Percentiles rank a stretch among this genome's conserved stretches.
These are phyloP conservation scores for Ferrisia virgata DNA, from an alignment of 2,888 invertebrate species.

Conservation along the genomic window DNA sequence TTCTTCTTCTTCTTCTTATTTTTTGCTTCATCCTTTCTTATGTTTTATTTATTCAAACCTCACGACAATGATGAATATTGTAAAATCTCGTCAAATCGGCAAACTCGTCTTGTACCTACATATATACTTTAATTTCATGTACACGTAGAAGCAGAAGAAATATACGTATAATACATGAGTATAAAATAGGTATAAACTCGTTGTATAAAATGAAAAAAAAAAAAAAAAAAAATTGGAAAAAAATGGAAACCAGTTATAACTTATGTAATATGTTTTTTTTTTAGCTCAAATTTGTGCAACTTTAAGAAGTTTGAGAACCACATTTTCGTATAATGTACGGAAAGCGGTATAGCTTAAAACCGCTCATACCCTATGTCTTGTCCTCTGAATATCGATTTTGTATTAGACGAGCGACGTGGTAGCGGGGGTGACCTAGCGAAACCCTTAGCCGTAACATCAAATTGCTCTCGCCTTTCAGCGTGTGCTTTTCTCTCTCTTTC, in stretches of 20 bases:
- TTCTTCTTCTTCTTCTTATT: too few species aligned
- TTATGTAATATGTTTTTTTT: not conserved
- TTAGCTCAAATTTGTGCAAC: not conserved
- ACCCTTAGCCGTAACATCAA: conserved; percentile 29
- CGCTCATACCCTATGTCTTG: conserved; percentile 30
- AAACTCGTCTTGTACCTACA: too few species aligned
- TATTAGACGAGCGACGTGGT: not conserved
- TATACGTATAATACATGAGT: too few species aligned
- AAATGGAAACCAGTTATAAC: not conserved
- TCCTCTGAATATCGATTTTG: conserved; percentile 23
- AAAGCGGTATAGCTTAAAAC: conserved; percentile 26
- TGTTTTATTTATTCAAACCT: not conserved
- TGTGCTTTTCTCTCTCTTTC: not conserved
- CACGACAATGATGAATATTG: not conserved
- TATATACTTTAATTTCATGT: too few species aligned
- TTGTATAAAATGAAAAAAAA: too few species aligned
- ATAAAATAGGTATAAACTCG: not conserved
- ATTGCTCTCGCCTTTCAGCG: conserved; percentile 27
- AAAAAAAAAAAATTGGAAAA: too few species aligned
- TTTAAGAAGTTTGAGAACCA: conserved; percentile 24
- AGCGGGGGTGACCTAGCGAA: conserved; percentile 21
- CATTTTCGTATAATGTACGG: conserved; percentile 23
- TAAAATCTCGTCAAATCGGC: not conserved
- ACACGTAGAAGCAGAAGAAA: too few species aligned
- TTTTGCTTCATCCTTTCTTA: not conserved